Percentiles rank a stretch among this genome's conserved stretches.
Evolutionary conservation across 2,888 invertebrate species (phyloP).

Genomic region (Pemphredon lugubris): DNA sequence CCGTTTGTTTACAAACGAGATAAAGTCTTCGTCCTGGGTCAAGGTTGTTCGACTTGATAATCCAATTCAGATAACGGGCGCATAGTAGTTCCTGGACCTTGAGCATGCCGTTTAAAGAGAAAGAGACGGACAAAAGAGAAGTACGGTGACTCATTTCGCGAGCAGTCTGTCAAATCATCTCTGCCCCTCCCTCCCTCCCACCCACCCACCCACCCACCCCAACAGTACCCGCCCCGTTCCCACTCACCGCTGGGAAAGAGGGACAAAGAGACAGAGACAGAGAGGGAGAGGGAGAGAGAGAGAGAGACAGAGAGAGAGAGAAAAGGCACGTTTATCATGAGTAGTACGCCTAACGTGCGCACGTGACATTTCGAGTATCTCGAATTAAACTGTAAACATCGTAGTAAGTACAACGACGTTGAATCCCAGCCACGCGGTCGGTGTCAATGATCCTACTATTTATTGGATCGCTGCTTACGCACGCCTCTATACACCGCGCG

Average conservation of each 20-base stretch:
- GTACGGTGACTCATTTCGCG: slow-evolving; percentile 52
- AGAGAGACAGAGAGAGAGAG: not conserved
- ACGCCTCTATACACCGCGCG: slow-evolving; percentile 51
- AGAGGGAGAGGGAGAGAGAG: not conserved
- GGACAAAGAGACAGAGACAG: not conserved
- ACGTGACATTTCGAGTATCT: slow-evolving; percentile 70
- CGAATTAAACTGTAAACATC: slow-evolving; percentile 70
- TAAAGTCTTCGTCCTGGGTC: slow-evolving; percentile 65
- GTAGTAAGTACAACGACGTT: slow-evolving; percentile 58
- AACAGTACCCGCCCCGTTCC: slow-evolving; percentile 24
- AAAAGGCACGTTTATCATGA: slow-evolving; percentile 46
- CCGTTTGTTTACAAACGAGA: slow-evolving; percentile 49
- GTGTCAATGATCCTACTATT: slow-evolving; percentile 74
- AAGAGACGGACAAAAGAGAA: slow-evolving; percentile 2
- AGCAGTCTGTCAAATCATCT: slow-evolving; percentile 60
- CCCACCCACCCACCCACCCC: too few species aligned
- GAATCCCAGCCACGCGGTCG: slow-evolving; percentile 47
- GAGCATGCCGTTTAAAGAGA: slow-evolving; percentile 7
- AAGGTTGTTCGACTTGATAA: slow-evolving; percentile 65
- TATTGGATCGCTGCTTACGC: slow-evolving; percentile 71
- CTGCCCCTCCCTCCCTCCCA: slow-evolving; percentile 30
- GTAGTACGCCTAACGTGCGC: slow-evolving; percentile 52
- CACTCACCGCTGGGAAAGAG: not conserved
- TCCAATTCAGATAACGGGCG: slow-evolving; percentile 67
- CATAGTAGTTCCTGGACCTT: slow-evolving; percentile 38